These are phyloP conservation scores for Drosophila bocki DNA, from an alignment of 1,140 invertebrate genomes.

Conservation along the genomic window DNA sequence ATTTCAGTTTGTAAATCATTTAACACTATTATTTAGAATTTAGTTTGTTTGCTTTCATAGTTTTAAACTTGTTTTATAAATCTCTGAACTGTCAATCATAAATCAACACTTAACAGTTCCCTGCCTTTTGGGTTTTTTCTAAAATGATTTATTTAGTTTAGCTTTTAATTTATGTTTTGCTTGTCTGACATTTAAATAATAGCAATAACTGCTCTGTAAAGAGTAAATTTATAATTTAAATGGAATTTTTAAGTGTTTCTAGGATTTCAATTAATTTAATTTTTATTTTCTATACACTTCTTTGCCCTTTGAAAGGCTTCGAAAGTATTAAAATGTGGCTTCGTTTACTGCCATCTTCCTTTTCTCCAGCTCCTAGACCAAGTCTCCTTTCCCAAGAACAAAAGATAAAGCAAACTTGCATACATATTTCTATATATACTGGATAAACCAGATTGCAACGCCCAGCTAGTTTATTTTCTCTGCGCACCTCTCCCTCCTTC, in stretches of 20 bases:
- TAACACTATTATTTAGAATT: too few species aligned
- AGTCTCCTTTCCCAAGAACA: neutral
- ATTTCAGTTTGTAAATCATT: neutral
- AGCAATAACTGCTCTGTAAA: neutral
- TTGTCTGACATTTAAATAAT: too few species aligned
- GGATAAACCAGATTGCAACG: slow-evolving; percentile 63
- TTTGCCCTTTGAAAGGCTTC: neutral
- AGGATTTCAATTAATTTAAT: neutral
- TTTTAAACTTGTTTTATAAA: neutral
- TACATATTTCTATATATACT: slow-evolving; percentile 36
- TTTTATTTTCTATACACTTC: neutral
- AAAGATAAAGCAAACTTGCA: slow-evolving; percentile 8
- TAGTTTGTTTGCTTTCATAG: neutral
- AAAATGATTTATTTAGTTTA: neutral
- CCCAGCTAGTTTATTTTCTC: slow-evolving; percentile 48
- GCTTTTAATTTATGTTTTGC: too few species aligned
- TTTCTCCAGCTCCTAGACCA: slow-evolving; percentile 4
- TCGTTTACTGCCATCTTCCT: neutral
- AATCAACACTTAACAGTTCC: neutral
- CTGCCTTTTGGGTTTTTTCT: accelerated
- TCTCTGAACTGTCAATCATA: neutral
- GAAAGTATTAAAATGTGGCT: too few species aligned
- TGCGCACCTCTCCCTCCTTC: slow-evolving; percentile 1
- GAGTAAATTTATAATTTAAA: neutral
- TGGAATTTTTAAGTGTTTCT: neutral